Conservation (phyloP, 2,888 invertebrate species). For the Pammene fasciana region DNA sequence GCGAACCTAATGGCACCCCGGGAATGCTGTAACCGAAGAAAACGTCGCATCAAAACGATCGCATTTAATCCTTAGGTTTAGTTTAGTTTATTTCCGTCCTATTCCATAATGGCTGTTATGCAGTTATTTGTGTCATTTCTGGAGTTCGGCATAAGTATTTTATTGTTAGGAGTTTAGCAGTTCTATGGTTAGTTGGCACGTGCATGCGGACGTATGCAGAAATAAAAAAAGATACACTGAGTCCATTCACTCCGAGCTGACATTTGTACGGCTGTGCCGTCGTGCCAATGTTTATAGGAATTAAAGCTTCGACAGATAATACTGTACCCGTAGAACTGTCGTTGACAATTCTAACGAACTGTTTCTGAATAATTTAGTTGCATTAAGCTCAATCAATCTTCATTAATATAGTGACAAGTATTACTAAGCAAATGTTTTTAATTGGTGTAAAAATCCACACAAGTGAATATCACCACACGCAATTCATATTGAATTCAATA, state of each 20-base stretch:
- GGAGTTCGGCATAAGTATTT: conserved; percentile 8
- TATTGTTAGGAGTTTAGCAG: conserved; percentile 53
- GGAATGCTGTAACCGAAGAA: conserved; percentile 31
- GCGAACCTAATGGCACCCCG: conserved; percentile 30
- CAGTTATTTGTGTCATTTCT: conserved; percentile 13
- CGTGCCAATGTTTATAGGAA: conserved; percentile 71
- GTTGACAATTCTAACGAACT: not conserved
- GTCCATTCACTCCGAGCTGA: conserved; percentile 80
- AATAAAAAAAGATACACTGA: conserved; percentile 76
- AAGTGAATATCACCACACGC: not conserved
- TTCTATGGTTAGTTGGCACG: conserved; percentile 73
- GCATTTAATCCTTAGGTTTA: conserved; percentile 16
- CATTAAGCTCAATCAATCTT: not conserved
- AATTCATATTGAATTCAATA: conserved; percentile 38
- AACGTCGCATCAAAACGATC: conserved; percentile 34
- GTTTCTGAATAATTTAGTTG: not conserved
- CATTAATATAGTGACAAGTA: not conserved
- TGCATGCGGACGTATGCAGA: conserved; percentile 74
- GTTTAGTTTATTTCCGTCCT: conserved; percentile 34
- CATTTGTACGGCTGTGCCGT: conserved; percentile 70
- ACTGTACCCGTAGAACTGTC: conserved; percentile 14
- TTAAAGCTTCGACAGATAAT: conserved; percentile 41
- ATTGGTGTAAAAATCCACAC: not conserved
- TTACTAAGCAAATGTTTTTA: not conserved
- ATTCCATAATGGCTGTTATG: conserved; percentile 33